Evolutionary conservation across 2,797 vertebrate species (phyloP).

Genomic region (Leptatherina wallacei): DNA sequence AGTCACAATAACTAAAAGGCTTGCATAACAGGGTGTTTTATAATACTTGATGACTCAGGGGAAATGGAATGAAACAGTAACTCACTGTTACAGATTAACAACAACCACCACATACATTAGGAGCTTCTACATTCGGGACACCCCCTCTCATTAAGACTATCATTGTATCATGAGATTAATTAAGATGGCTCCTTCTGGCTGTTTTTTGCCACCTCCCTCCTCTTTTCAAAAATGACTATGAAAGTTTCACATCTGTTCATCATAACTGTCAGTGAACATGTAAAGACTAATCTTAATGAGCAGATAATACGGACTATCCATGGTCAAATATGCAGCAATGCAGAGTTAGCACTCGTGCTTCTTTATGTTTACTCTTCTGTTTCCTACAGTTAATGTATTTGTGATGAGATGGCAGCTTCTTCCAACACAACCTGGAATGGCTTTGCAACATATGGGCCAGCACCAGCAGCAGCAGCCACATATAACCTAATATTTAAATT

Average conservation of each 20-base stretch:
- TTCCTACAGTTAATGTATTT: constrained; percentile 5
- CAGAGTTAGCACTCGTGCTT: no score
- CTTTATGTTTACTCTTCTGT: background rate
- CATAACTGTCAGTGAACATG: background rate
- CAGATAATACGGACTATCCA: background rate
- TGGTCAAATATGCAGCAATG: no score
- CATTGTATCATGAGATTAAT: background rate
- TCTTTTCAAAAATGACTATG: background rate
- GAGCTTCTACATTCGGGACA: background rate
- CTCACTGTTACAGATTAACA: constrained; percentile 11
- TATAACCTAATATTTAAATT: no score
- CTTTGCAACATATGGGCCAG: no score
- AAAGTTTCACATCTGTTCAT: background rate
- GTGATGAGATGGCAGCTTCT: background rate
- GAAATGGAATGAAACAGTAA: background rate
- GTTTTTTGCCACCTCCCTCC: background rate
- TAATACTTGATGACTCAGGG: constrained; percentile 27
- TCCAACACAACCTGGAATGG: no score
- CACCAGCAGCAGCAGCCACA: no score
- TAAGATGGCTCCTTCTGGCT: background rate
- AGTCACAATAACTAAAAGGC: constrained; percentile 12
- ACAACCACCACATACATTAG: background rate
- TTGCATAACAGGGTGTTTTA: constrained; percentile 27
- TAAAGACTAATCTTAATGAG: background rate
- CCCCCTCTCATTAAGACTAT: background rate